phyloP scores from a whole-genome alignment of 2,113 vertebrate species.

The Mirza zaza region DNA sequence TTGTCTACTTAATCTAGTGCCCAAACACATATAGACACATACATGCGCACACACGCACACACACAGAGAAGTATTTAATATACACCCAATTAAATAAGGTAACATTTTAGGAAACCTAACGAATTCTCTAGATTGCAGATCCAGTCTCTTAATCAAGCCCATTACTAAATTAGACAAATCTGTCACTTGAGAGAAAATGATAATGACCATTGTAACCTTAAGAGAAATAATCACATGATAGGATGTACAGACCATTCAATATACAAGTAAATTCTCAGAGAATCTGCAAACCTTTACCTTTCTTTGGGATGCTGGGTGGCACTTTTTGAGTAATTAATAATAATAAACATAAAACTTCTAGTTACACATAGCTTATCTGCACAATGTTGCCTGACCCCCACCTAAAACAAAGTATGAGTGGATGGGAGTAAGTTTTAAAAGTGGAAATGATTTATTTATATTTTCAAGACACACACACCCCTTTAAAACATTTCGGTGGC shows the following conservation, averaged over 20 bases:
- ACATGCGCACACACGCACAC: background rate
- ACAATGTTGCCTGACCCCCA: background rate
- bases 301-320: background rate
- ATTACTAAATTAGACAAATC: background rate
- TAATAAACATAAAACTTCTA: slow-evolving; percentile 1
- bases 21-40: background rate
- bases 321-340: background rate
- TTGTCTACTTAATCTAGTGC: background rate
- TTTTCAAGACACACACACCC: background rate
- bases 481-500: background rate
- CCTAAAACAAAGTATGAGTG: background rate
- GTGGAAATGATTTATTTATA: background rate
- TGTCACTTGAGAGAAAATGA: background rate
- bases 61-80: background rate
- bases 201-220: background rate
- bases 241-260: background rate
- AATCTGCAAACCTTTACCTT: background rate
- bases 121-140: background rate
- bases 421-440: background rate
- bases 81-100: background rate
- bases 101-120: background rate
- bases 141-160: background rate
- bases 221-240: background rate
- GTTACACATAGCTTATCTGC: background rate
- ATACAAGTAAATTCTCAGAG: background rate